A percentile compares a stretch with the other conserved stretches of the same genome.
Conservation (phyloP, 2,888 invertebrate species). For the Halictus ligatus region DNA sequence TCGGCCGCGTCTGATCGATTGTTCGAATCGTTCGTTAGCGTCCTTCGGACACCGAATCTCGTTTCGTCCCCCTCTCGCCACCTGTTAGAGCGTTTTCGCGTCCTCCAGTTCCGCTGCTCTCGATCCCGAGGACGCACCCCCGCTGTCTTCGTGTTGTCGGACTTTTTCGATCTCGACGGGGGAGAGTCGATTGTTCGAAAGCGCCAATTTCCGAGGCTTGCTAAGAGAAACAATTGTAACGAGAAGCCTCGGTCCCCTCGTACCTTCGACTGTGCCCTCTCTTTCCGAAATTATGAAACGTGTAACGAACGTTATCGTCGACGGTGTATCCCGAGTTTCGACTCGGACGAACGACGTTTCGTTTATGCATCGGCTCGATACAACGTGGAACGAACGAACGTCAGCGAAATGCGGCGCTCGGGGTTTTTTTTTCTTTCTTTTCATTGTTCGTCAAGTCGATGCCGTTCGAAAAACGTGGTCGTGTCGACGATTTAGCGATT, state of each 20-base stretch:
- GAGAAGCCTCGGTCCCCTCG: not conserved
- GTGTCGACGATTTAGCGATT: constrained; percentile 25
- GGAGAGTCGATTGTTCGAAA: no score
- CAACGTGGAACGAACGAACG: constrained; percentile 73
- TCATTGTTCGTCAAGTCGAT: constrained; percentile 45
- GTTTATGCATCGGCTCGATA: constrained; percentile 43
- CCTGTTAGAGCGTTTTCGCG: not conserved
- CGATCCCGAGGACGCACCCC: no score
- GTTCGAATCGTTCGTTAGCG: constrained; percentile 1
- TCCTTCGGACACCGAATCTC: not conserved
- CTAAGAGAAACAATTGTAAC: not conserved
- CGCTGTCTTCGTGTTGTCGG: not conserved
- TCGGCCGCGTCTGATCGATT: not conserved
- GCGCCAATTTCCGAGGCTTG: not conserved
- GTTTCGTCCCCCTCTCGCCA: not conserved
- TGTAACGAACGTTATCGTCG: not conserved
- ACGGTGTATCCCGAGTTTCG: not conserved
- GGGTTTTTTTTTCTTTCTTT: no score
- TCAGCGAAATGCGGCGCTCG: constrained; percentile 46
- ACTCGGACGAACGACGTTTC: not conserved
- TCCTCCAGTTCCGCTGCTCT: not conserved
- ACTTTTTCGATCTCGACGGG: no score
- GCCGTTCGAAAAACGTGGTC: constrained; percentile 26
- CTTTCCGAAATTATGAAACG: no score
- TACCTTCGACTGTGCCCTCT: no score